Evolutionary conservation across 2,888 invertebrate species (phyloP), one percentile per base, ranked within the genome.

Genomic region (Digitonthophagus gazella): DNA sequence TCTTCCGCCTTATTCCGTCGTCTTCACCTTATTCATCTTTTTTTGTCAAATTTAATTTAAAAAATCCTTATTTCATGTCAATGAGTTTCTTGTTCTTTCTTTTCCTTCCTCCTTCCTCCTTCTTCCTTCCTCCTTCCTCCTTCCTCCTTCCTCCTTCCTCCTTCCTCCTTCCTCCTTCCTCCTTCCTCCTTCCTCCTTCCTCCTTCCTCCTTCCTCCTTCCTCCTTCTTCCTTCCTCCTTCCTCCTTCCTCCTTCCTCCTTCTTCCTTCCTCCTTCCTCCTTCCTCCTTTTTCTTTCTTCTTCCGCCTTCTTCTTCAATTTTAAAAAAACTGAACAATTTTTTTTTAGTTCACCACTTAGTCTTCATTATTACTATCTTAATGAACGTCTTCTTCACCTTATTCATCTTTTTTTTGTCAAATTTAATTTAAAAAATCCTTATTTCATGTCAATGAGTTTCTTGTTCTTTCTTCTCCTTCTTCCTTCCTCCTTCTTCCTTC

Each of bases 141-240:
- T 54, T 54, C 54, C 54, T 54, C 54, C 54, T 54, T 54, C 54
- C 54, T 54, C 54, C 54, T 54, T 54, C 54, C 54, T 54, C 54
- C 54, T 54, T 54, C 54, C 54, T 54, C 54, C 54, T 54, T 54
- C 54, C 54, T 54, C 54, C 54, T 54, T 54, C 54, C 54, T 54
- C 54, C 54, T 54, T 54, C 54, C 54, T 54, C 54, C 54, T 54
- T 54, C 54, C 54, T 54, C 54, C 54, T 54, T 54, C 54, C 54
- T 54, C 54, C 54, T 54, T 54, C 54, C 54, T 54, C 54, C 54
- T 54, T 54, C 54, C 54, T 54, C 54, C 54, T 54, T 54, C 54
- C 54, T 54, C 54, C 54, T 54, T 54, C 54, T 14, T 54, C 54
- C 54, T 54, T 54, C 54, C 54, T 54, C 54, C 54, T 54, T 54